These are phyloP conservation scores for Physella acuta DNA, from an alignment of 1,140 invertebrate genomes.

Conservation along the genomic window DNA sequence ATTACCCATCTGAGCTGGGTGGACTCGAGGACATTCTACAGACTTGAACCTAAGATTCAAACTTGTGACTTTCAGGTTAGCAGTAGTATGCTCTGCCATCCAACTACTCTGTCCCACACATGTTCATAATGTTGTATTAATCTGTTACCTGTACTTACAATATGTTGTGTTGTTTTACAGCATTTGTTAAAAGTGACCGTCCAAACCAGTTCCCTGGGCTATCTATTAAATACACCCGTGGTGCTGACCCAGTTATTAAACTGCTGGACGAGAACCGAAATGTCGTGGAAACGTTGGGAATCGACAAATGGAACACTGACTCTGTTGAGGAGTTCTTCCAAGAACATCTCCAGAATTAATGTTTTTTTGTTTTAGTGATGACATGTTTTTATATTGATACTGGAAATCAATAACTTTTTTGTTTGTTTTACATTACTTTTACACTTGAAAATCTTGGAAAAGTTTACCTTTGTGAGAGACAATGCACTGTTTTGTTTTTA, in stretches of 20 bases:
- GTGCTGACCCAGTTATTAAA: constrained; percentile 89
- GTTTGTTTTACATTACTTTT: too few relatives aligned
- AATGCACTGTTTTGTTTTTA: not conserved
- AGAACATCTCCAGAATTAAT: constrained; percentile 71
- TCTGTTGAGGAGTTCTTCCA: constrained; percentile 91
- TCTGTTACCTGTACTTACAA: too few relatives aligned
- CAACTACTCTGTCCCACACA: too few relatives aligned
- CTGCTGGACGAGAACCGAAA: constrained; percentile 70
- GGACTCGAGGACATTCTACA: too few relatives aligned
- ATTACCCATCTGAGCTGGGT: too few relatives aligned
- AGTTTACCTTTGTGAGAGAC: not conserved
- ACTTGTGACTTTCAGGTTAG: too few relatives aligned
- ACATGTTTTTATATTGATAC: too few relatives aligned
- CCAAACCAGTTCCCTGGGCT: constrained; percentile 85
- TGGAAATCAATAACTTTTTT: not conserved
- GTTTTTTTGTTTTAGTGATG: not conserved
- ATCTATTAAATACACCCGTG: constrained; percentile 84
- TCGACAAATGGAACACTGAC: constrained; percentile 96
- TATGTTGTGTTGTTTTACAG: constrained; percentile 64
- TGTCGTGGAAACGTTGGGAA: constrained; percentile 73
- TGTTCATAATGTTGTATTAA: too few relatives aligned
- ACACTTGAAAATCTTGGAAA: not conserved
- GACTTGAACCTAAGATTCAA: too few relatives aligned
- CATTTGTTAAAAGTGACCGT: constrained; percentile 87
- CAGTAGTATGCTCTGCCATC: too few relatives aligned